Percentiles rank a stretch among this genome's conserved stretches.
Evolutionary conservation across 2,113 vertebrate genomes (phyloP).

Genomic region (Colistium nudipinnis): DNA sequence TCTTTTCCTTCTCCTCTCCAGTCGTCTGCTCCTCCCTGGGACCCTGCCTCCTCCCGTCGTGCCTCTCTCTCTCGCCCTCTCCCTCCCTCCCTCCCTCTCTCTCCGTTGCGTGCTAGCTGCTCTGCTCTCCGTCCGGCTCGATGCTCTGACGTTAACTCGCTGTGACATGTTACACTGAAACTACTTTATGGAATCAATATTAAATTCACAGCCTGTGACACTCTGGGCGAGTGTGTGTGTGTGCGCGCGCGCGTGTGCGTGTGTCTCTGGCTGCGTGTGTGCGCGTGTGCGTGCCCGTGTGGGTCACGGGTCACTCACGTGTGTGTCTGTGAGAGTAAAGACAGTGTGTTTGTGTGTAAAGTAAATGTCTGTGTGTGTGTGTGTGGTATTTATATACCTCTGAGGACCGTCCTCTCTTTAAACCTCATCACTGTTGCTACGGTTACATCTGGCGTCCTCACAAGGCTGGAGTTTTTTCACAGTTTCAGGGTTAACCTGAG

Average conservation of each 20-base stretch:
- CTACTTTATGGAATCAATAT: conserved; percentile 99
- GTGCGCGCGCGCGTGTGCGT: conserved; percentile 33
- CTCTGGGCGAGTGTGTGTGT: conserved; percentile 79
- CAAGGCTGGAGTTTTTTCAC: too few species aligned
- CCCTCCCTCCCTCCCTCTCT: conserved; percentile 61
- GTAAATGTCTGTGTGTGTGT: conserved; percentile 8
- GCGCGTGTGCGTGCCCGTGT: conserved; percentile 9
- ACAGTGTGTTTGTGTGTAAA: conserved; percentile 15
- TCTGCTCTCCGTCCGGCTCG: conserved; percentile 85
- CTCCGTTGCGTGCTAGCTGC: conserved; percentile 94
- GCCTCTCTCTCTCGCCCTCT: neutral
- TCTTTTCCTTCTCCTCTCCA: neutral
- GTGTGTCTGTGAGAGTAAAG: conserved; percentile 22
- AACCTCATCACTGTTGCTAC: neutral
- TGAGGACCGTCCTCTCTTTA: conserved; percentile 2
- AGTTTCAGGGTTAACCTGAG: too few species aligned
- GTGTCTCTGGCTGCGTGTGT: conserved; percentile 26
- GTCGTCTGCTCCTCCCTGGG: neutral
- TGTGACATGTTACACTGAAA: conserved; percentile 99
- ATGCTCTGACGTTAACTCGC: conserved; percentile 88
- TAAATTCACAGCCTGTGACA: conserved; percentile 97
- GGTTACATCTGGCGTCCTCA: too few species aligned
- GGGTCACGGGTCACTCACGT: conserved; percentile 32
- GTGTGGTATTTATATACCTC: conserved; percentile 2
- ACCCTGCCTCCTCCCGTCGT: neutral